Percentiles rank a stretch among this genome's conserved stretches.
phyloP scores from a whole-genome alignment of 2,888 invertebrate species.

The Dynastes maya region DNA sequence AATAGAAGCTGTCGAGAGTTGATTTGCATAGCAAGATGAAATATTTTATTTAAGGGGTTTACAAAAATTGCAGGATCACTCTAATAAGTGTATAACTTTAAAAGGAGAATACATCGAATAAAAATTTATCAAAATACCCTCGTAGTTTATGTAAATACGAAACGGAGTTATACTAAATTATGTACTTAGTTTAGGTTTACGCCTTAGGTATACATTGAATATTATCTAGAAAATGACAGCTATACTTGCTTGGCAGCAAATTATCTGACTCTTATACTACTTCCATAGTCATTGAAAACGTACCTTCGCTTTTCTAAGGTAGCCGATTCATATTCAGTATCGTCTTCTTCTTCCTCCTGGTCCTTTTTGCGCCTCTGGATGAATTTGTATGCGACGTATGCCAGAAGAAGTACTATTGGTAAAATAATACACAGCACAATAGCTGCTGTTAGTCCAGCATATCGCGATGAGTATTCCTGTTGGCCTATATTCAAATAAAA shows the following conservation, averaged over 20 bases:
- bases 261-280: background rate
- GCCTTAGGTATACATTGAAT: too few species aligned
- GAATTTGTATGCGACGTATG: slow-evolving; percentile 68
- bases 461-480: slow-evolving; percentile 85
- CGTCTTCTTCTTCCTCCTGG: slow-evolving; percentile 58
- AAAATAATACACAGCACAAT: slow-evolving; percentile 84
- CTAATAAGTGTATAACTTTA: too few species aligned
- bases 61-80: too few species aligned
- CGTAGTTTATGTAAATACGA: too few species aligned
- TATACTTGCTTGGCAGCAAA: too few species aligned
- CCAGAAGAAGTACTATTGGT: slow-evolving; percentile 80
- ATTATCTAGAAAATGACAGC: background rate
- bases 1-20: too few species aligned
- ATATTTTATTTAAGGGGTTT: too few species aligned
- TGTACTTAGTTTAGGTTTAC: too few species aligned
- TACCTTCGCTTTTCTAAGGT: slow-evolving; percentile 56
- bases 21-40: too few species aligned
- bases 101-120: too few species aligned
- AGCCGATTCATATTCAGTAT: slow-evolving; percentile 46
- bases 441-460: slow-evolving; percentile 85
- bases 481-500: slow-evolving; percentile 74
- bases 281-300: background rate
- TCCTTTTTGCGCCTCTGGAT: slow-evolving; percentile 62
- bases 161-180: too few species aligned
- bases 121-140: too few species aligned